A percentile compares a stretch with the other conserved stretches of the same genome.
Conservation (phyloP, 2,113 vertebrate genomes). For the Psammodynastes pulverulentus region DNA sequence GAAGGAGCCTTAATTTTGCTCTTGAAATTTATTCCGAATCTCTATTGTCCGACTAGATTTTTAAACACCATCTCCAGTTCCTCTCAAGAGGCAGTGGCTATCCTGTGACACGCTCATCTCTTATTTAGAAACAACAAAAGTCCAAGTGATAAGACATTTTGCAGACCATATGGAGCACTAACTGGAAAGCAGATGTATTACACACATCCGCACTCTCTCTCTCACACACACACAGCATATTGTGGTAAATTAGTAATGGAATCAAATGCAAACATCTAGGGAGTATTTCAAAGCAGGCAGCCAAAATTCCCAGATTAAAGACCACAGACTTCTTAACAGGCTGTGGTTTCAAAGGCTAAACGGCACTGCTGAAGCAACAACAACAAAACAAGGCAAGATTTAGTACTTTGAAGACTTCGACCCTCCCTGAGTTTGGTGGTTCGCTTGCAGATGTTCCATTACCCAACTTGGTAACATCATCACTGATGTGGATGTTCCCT, state of each 20-base stretch:
- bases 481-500: not conserved
- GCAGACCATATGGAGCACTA: slow-evolving; percentile 14
- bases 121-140: not conserved
- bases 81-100: not conserved
- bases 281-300: not conserved
- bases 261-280: not conserved
- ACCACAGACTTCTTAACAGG: not conserved
- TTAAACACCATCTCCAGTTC: not conserved
- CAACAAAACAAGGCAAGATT: not conserved
- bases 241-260: not conserved
- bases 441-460: not conserved
- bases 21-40: slow-evolving; percentile 2
- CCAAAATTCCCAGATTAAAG: not conserved
- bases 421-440: not conserved
- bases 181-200: slow-evolving; percentile 6
- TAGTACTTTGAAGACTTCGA: not conserved
- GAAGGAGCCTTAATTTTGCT: not conserved
- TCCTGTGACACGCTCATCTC: not conserved
- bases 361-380: not conserved
- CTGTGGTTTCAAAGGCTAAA: not conserved
- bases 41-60: slow-evolving; percentile 3
- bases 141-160: slow-evolving; percentile 10
- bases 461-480: not conserved
- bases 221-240: not conserved
- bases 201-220: not conserved